Conservation (phyloP, 53 echinoderm and acorn worm genomes). For the Holothuria leucospilota region DNA sequence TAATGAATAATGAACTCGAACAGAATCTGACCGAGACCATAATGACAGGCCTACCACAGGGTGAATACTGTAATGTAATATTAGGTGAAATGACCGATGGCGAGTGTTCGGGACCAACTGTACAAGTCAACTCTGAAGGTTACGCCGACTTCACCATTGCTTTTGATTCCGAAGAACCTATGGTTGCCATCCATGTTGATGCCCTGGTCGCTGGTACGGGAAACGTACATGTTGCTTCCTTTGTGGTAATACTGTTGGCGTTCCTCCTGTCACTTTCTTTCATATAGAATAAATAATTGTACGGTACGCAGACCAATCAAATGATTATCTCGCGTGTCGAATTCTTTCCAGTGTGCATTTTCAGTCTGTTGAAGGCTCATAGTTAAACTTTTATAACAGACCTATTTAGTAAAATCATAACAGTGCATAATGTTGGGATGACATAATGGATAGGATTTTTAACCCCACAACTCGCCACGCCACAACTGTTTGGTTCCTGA, state of each 20-base stretch:
- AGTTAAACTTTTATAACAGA: no score
- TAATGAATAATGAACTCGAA: constrained; percentile 53
- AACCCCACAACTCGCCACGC: no score
- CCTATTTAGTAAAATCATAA: no score
- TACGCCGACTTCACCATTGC: constrained; percentile 59
- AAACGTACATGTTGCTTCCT: neutral
- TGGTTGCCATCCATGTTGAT: constrained; percentile 68
- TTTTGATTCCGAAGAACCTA: constrained; percentile 52
- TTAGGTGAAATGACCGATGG: constrained; percentile 54
- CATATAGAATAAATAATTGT: neutral
- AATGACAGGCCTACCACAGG: constrained; percentile 71
- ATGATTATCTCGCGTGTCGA: no score
- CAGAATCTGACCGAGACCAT: constrained; percentile 3
- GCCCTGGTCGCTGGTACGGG: constrained; percentile 30
- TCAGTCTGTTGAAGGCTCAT: no score
- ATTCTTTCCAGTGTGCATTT: no score
- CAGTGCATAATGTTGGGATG: no score
- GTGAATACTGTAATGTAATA: constrained; percentile 76
- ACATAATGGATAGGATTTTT: no score
- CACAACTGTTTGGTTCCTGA: no score
- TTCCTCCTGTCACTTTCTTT: neutral
- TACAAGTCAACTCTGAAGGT: constrained; percentile 66
- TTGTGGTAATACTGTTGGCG: neutral
- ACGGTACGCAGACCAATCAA: no score
- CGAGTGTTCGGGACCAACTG: constrained; percentile 61